Evolutionary conservation across 2,113 vertebrate genomes (phyloP), one percentile per base, ranked within the genome.

Genomic region (Lepisosteus osseus): DNA sequence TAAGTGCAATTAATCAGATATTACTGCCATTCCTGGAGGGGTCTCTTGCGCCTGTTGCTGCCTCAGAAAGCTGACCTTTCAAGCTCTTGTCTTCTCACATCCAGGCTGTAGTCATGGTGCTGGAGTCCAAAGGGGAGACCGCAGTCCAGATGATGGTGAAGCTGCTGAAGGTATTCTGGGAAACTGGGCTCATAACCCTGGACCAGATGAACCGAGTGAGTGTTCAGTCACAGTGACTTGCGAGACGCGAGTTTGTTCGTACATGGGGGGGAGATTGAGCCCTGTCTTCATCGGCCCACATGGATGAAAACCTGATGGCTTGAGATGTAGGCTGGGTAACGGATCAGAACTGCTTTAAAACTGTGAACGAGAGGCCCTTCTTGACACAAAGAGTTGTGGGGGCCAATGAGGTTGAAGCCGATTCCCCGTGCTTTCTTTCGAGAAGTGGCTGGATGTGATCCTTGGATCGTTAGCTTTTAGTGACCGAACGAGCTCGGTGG

Each of bases 191-290:
- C 68, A 90, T 95, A 80, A 95, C 94, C 5, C 85, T 95, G 83
- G 94, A 95, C 85, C 94, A 95, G 86, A 95, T 95, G 94, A 94
- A 95, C 84, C 84, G 94, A 86, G 94, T 95, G 68, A 65, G 85
- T 72, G 51, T 29, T 47, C 65, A 11, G 40, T 40, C 54, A 4
- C 70, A 6, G n/a, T 65, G 29, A 40, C n/a, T 29, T 29, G 29
- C 29, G 29, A 29, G 29, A 29, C 29, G 29, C 29, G 29, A 29
- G 29, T 1, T 29, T 29, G 29, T 29, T 29, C 1, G 1, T 29
- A 29, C 29, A 29, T 29, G 29, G 29, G 29, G 29, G 29, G 3
- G 13, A 8, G 3, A 15, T 15, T 14, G 42, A 11, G 3, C n/a
- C 4, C 41, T 42, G 6, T 57, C 12, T 14, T 42, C 14, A 5